Evolutionary conservation across 2,113 vertebrate species (phyloP).

Genomic region (Macquaria australasica): DNA sequence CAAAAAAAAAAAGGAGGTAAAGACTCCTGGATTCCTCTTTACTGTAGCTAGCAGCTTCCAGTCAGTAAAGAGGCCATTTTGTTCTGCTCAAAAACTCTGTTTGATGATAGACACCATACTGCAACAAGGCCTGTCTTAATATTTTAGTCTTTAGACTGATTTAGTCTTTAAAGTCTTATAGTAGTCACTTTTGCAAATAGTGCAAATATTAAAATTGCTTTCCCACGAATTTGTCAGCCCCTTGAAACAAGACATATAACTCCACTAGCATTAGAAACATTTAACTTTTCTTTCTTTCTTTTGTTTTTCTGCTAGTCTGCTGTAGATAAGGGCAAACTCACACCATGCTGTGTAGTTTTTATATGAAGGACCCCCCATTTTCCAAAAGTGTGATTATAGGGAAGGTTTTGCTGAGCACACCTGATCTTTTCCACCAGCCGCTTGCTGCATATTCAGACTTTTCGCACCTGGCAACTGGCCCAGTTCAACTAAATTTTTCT

Average conservation of each 20-base stretch:
- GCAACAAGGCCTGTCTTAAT: background rate
- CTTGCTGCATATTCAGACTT: conserved; percentile 1
- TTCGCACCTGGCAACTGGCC: background rate
- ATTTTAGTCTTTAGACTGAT: conserved; percentile 2
- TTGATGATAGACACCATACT: conserved; percentile 4
- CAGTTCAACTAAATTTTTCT: background rate
- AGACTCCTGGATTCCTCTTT: conserved; percentile 34
- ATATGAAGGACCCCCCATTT: background rate
- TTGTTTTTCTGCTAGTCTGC: background rate
- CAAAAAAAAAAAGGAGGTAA: conserved; percentile 29
- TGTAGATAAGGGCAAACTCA: background rate
- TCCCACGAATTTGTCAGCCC: background rate
- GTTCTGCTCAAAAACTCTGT: conserved; percentile 28
- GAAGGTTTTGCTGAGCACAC: conserved; percentile 16
- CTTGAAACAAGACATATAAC: background rate
- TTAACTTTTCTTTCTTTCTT: background rate
- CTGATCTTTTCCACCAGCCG: background rate
- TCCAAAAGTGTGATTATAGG: background rate
- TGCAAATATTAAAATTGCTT: background rate
- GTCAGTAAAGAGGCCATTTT: conserved; percentile 29
- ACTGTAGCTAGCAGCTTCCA: conserved; percentile 5
- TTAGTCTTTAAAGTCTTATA: background rate
- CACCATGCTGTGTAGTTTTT: background rate
- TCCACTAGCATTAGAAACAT: background rate
- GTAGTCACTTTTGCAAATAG: background rate